Percentiles rank a stretch among this genome's conserved stretches.
Conservation (phyloP, 1,140 invertebrate genomes). For the Ips nitidus region DNA sequence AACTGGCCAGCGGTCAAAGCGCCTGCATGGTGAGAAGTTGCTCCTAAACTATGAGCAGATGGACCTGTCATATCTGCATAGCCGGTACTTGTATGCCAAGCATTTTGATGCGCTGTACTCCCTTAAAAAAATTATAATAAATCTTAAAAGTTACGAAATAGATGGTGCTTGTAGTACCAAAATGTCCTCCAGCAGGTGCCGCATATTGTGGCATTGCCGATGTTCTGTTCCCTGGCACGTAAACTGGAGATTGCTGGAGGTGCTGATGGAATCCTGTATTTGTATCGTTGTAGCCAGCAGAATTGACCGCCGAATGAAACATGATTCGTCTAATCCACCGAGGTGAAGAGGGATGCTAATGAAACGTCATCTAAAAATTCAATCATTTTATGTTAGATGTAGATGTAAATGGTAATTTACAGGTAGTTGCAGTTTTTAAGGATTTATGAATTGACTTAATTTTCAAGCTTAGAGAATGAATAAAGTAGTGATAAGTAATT, state of each 20-base stretch:
- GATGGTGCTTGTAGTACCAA: conserved; percentile 19
- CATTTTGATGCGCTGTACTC: conserved; percentile 44
- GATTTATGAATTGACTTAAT: no score
- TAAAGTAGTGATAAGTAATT: no score
- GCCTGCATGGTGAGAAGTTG: conserved; percentile 43
- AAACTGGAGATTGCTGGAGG: conserved; percentile 55
- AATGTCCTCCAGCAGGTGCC: conserved; percentile 49
- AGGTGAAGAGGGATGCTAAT: conserved; percentile 14
- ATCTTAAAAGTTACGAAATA: background rate
- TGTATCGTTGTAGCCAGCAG: conserved; percentile 50
- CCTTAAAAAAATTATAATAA: conserved; percentile 31
- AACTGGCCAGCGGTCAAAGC: conserved; percentile 58
- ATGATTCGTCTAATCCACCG: conserved; percentile 33
- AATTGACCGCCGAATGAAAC: conserved; percentile 51
- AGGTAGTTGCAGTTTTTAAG: no score
- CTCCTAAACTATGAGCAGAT: conserved; percentile 44
- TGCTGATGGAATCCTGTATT: conserved; percentile 51
- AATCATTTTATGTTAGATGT: background rate
- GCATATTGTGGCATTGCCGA: conserved; percentile 50
- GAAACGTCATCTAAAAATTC: conserved; percentile 35
- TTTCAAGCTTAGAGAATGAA: no score
- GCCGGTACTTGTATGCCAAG: conserved; percentile 48
- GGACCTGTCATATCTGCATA: conserved; percentile 50
- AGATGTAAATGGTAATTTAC: no score
- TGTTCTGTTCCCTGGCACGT: conserved; percentile 56